Evolutionary conservation across 2,113 vertebrate species (phyloP).

Genomic region (Atrichornis clamosus): DNA sequence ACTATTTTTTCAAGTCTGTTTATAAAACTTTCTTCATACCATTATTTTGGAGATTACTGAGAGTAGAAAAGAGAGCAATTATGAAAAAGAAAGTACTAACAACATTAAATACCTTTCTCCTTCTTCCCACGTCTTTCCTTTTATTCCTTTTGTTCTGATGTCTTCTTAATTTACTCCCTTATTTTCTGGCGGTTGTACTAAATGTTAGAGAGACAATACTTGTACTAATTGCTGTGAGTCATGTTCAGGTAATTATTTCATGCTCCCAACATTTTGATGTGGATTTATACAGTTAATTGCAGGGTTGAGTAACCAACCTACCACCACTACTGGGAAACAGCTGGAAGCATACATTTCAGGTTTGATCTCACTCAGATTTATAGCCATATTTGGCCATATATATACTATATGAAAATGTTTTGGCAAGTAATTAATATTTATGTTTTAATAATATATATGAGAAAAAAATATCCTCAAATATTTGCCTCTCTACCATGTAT

Average conservation of each 20-base stretch:
- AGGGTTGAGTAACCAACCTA: not conserved
- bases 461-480: not conserved
- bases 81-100: not conserved
- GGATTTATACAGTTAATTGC: conserved; percentile 20
- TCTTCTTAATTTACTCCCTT: conserved; percentile 28
- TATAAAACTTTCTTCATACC: not conserved
- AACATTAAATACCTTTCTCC: not conserved
- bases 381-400: not conserved
- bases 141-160: not conserved
- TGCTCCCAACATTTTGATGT: conserved; percentile 38
- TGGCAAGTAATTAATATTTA: not conserved
- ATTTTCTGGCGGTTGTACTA: conserved; percentile 11
- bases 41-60: not conserved
- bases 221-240: conserved; percentile 31
- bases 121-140: not conserved
- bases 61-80: not conserved
- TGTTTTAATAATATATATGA: not conserved
- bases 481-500: not conserved
- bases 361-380: not conserved
- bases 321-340: not conserved
- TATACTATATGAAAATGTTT: not conserved
- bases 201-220: conserved; percentile 13
- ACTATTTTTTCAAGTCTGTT: not conserved
- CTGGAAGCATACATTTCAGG: not conserved
- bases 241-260: conserved; percentile 37